Base-by-base conservation (phyloP, 2,113 vertebrate species). In the Acinonyx jubatus region DNA sequence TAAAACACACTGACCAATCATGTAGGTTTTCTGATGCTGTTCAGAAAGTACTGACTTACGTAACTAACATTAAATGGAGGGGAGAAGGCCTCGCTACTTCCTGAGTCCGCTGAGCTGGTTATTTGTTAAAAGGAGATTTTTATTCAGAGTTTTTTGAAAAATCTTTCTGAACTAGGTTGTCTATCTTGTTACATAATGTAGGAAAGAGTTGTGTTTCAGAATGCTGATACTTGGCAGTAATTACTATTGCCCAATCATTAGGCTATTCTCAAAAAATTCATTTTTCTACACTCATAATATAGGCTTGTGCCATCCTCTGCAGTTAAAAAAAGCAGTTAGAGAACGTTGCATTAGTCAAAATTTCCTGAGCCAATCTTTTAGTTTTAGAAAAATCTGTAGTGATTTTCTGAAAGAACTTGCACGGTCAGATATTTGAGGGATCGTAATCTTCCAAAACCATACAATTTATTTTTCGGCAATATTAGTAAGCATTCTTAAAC, bases 91-190 rank as follows among this genome's bases (percentile, higher is more conserved):
- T 29, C 13, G 29, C 65, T 76, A 31, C 52, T 93, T 91, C 63
- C 41, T 88, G 55, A 91, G 73, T 88, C 27, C 68, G 31, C 11
- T 87, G 4, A 3, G 73, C 7, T 74, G 7, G 6, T 91, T 61
- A 66, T 80, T 78, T 86, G 13, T 90, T 91, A 11, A 18, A 94
- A 95, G 27, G 63, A 29, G 11, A 94, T 66, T 87, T 96, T 85
- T 36, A 74, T 80, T 93, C 45, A 52, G 14, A 50, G 21, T 27
- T 5, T 74, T 84, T 89, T 86, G 16, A 89, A 94, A 92, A 57
- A 11, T 13, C 27, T 86, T 89, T 90, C 21, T 68, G 19, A 94
- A 68, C 29, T 63, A 52, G n/a, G 4, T 85, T 38, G 18, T 79
- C 23, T 73, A 23, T 74, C 48, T 74, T 78, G 4, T 84, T 92